Evolutionary conservation across 2,888 invertebrate species (phyloP).

Genomic region (Pristionchus mayeri): DNA sequence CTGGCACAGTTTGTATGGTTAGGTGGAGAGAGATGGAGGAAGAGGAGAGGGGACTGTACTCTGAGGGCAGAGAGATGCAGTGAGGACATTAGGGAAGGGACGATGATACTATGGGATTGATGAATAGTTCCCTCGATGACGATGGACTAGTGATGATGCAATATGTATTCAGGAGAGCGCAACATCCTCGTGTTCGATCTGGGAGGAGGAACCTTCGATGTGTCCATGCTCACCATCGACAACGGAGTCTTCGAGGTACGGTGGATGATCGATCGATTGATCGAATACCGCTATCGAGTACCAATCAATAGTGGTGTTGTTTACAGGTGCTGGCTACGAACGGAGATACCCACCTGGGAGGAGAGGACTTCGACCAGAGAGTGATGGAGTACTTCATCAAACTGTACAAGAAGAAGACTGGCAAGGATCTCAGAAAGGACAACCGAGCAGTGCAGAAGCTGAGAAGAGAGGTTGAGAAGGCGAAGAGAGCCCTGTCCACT

Average conservation of each 20-base stretch:
- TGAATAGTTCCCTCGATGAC: too few species aligned
- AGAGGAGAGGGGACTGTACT: neutral
- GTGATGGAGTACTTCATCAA: conserved; percentile 93
- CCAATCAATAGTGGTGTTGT: neutral
- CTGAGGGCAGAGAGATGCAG: conserved; percentile 32
- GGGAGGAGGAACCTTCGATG: conserved; percentile 99
- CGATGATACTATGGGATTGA: neutral
- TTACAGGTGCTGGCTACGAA: conserved; percentile 60
- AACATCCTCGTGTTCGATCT: conserved; percentile 98
- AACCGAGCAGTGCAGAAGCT: conserved; percentile 77
- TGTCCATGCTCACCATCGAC: conserved; percentile 96
- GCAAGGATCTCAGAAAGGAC: conserved; percentile 77
- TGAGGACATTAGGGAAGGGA: neutral
- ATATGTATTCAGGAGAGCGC: conserved; percentile 83
- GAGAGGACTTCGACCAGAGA: conserved; percentile 87
- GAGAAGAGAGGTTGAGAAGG: conserved; percentile 78
- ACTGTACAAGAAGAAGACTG: conserved; percentile 80
- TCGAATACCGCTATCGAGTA: neutral
- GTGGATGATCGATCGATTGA: neutral
- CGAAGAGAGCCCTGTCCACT: conserved; percentile 86
- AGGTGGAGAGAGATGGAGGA: neutral
- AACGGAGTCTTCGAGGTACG: conserved; percentile 94
- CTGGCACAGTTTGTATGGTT: conserved; percentile 46
- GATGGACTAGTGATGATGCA: neutral
- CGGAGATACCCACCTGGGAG: conserved; percentile 80